Conservation (phyloP, 2,113 vertebrate species). For the Gymnarchus niloticus region DNA sequence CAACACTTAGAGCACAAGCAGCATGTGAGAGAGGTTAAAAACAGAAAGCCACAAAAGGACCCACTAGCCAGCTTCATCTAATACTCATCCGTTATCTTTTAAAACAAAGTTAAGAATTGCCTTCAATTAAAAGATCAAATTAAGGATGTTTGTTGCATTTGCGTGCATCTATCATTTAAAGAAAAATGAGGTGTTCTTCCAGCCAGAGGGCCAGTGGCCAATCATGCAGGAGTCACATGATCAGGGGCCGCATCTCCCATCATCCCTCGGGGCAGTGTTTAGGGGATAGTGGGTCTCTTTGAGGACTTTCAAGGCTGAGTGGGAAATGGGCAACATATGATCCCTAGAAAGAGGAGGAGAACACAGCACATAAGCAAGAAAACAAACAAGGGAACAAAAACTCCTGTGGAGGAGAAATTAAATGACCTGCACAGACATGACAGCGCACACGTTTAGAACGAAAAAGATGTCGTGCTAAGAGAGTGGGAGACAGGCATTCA, state of each 20-base stretch:
- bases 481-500: neutral
- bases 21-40: constrained; percentile 27
- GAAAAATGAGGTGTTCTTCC: constrained; percentile 75
- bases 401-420: constrained; percentile 36
- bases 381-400: constrained; percentile 66
- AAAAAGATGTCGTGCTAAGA: neutral
- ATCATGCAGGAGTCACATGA: constrained; percentile 89
- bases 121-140: constrained; percentile 29
- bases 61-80: constrained; percentile 84
- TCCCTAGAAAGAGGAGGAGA: constrained; percentile 99
- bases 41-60: constrained; percentile 99
- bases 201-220: constrained; percentile 86
- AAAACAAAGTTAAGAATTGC: constrained; percentile 18
- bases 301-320: constrained; percentile 99
- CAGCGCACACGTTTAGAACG: neutral
- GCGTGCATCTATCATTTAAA: constrained; percentile 74
- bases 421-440: constrained; percentile 33
- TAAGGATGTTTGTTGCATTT: constrained; percentile 55
- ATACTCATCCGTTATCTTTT: constrained; percentile 53
- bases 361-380: constrained; percentile 98
- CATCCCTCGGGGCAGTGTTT: constrained; percentile 88
- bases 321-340: constrained; percentile 99
- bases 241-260: constrained; percentile 92
- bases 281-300: constrained; percentile 99
- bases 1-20: constrained; percentile 37